Conservation (phyloP, 92 coral and sea anemone species). For the Chrysogorgia sp. region DNA sequence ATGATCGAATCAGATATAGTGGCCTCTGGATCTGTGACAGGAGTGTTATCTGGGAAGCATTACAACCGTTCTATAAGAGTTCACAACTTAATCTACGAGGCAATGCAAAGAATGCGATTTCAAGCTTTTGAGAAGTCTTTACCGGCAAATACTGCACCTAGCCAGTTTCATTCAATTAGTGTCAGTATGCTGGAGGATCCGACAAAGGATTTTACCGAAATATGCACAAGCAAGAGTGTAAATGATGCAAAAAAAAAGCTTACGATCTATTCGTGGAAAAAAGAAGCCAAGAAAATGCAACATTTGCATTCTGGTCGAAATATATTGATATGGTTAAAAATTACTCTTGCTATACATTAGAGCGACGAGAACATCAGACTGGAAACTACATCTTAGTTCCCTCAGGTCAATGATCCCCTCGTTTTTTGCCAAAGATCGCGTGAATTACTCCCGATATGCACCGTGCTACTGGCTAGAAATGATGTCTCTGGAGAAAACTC, state of each 20-base stretch:
- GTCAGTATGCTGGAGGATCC: conserved; percentile 28
- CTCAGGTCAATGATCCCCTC: conserved; percentile 14
- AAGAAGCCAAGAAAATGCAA: conserved; percentile 38
- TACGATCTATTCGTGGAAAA: conserved; percentile 27
- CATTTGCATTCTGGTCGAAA: conserved; percentile 40
- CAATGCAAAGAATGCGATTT: conserved; percentile 2
- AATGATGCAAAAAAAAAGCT: conserved; percentile 32
- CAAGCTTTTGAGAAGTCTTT: conserved; percentile 14
- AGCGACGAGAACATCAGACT: conserved; percentile 29
- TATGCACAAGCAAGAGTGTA: conserved; percentile 18
- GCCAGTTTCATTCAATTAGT: conserved; percentile 26
- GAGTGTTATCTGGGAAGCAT: conserved; percentile 31
- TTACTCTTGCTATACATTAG: conserved; percentile 22
- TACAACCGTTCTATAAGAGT: conserved; percentile 20
- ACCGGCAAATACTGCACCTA: conserved; percentile 8
- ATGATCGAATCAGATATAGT: conserved; percentile 33
- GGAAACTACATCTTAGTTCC: conserved; percentile 24
- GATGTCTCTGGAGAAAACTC: conserved; percentile 29
- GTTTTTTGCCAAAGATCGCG: conserved; percentile 12
- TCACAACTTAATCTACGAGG: conserved; percentile 21
- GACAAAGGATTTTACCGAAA: conserved; percentile 16
- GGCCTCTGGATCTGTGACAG: conserved; percentile 22
- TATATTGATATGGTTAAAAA: conserved; percentile 29
- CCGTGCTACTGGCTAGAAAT: conserved; percentile 36
- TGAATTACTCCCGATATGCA: conserved; percentile 31